phyloP scores from a whole-genome alignment of 2,797 vertebrate species.

The Gallinago stenura region DNA sequence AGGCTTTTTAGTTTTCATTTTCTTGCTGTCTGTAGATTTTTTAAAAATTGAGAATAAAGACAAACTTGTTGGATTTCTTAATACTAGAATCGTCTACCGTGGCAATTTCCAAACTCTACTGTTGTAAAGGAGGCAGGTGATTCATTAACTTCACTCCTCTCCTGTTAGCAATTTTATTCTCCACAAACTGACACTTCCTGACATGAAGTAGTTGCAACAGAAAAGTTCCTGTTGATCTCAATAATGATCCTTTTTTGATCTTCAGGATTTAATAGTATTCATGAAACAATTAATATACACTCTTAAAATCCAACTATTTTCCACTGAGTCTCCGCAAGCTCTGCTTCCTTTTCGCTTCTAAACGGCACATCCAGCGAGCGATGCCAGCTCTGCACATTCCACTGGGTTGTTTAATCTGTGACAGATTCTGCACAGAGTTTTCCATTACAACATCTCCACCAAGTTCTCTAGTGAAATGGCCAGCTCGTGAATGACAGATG shows the following conservation, averaged over 20 bases:
- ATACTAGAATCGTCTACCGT: rapidly evolving
- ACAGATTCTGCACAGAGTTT: background rate
- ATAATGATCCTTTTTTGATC: background rate
- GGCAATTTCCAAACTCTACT: background rate
- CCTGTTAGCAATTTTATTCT: background rate
- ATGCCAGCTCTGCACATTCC: background rate
- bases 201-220: background rate
- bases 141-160: background rate
- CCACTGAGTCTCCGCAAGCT: rapidly evolving
- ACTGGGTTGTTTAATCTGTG: rapidly evolving
- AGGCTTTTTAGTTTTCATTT: background rate
- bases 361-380: rapidly evolving
- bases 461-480: background rate
- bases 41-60: background rate
- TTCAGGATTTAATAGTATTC: background rate
- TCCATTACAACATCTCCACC: background rate
- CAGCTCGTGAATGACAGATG: conserved; percentile 19
- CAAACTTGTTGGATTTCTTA: background rate
- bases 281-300: background rate
- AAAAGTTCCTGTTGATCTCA: background rate
- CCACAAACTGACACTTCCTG: background rate
- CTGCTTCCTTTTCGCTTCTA: background rate
- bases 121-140: background rate
- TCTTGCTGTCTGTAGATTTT: background rate
- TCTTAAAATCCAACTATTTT: background rate